phyloP scores from a whole-genome alignment of 2,888 invertebrate genomes.

The Rhingia campestris region DNA sequence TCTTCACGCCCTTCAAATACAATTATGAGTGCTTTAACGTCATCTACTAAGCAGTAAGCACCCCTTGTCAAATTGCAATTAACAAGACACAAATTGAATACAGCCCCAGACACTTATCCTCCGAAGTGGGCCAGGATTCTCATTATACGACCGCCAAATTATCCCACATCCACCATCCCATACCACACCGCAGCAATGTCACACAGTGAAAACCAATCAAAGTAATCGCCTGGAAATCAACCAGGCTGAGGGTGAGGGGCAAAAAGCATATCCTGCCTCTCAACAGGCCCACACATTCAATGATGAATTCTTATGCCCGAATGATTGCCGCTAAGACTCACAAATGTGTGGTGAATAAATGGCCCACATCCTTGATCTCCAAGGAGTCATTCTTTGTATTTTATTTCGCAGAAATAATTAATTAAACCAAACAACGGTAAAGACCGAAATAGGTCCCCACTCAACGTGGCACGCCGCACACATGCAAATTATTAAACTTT shows the following conservation, averaged over 20 bases:
- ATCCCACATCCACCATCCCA: neutral
- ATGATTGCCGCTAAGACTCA: neutral
- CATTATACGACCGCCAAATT: slow-evolving; percentile 13
- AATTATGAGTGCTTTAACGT: neutral
- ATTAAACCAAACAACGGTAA: slow-evolving; percentile 17
- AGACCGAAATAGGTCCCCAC: neutral
- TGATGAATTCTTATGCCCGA: neutral
- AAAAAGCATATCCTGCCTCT: slow-evolving; percentile 9
- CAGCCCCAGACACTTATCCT: slow-evolving; percentile 1
- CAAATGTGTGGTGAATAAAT: neutral
- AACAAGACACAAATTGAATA: slow-evolving; percentile 31
- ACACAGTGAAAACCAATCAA: slow-evolving; percentile 22
- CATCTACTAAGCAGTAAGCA: neutral
- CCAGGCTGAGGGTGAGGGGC: slow-evolving; percentile 16
- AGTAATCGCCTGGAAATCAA: slow-evolving; percentile 39
- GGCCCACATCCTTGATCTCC: slow-evolving; percentile 12
- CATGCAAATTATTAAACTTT: slow-evolving; percentile 20
- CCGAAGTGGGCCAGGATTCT: neutral
- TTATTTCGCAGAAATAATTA: slow-evolving; percentile 39
- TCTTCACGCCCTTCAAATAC: neutral
- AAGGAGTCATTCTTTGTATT: slow-evolving; percentile 22
- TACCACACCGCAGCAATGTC: neutral
- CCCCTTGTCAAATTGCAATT: slow-evolving; percentile 20
- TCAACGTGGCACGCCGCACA: neutral
- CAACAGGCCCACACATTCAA: neutral